phyloP scores from a whole-genome alignment of 2,797 vertebrate species.

The Intellagama lesueurii region DNA sequence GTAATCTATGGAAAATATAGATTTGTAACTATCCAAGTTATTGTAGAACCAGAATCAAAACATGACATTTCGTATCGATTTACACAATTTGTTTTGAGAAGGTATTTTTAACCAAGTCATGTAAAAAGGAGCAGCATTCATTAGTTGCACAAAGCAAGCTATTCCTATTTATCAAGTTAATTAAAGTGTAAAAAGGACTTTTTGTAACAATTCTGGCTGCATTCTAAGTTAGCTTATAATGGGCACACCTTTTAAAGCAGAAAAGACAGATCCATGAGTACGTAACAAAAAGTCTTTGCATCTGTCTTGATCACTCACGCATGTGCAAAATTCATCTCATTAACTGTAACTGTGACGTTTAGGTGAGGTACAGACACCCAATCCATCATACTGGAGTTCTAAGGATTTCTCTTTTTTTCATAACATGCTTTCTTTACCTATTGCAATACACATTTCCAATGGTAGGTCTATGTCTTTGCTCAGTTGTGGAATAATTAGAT shows the following conservation, averaged over 20 bases:
- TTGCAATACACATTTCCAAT: slow-evolving; percentile 77
- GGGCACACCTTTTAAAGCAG: slow-evolving; percentile 66
- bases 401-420: slow-evolving; percentile 18
- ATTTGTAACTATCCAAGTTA: not conserved
- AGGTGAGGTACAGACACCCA: slow-evolving; percentile 28
- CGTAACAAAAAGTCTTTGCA: slow-evolving; percentile 60
- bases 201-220: slow-evolving; percentile 20
- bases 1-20: not conserved
- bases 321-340: slow-evolving; percentile 52
- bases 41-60: not conserved
- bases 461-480: slow-evolving; percentile 75
- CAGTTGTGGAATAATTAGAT: slow-evolving; percentile 62
- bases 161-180: slow-evolving; percentile 4
- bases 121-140: slow-evolving; percentile 9
- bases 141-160: not conserved
- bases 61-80: not conserved
- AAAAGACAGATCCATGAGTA: slow-evolving; percentile 43
- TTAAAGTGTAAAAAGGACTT: slow-evolving; percentile 14
- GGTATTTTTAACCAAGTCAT: not conserved
- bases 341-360: not conserved
- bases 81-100: not conserved
- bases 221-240: slow-evolving; percentile 31
- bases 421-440: slow-evolving; percentile 47
- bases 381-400: not conserved
- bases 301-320: slow-evolving; percentile 55